A percentile compares a stretch with the other conserved stretches of the same genome.
phyloP scores from a whole-genome alignment of 1,140 invertebrate species.

The Aphelenchoides avenae region DNA sequence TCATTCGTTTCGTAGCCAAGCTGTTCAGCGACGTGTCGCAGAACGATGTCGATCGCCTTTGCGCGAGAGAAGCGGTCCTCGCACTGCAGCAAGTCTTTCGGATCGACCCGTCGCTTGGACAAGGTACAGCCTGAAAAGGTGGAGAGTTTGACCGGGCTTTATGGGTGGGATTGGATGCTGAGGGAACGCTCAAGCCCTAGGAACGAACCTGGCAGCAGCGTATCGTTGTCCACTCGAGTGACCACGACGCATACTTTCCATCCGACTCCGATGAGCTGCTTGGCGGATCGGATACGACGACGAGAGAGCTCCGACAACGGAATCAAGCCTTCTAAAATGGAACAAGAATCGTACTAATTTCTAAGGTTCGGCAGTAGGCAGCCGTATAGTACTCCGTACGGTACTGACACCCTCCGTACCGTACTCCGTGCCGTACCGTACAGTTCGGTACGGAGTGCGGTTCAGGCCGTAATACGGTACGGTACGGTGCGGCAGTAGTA shows the following conservation, averaged over 20 bases:
- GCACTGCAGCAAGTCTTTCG: conserved; percentile 95
- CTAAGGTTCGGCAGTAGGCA: too few species aligned
- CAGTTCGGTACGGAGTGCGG: too few species aligned
- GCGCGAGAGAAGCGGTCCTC: conserved; percentile 97
- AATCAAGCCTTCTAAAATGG: conserved; percentile 63
- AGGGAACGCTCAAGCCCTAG: conserved; percentile 68
- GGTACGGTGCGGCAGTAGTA: too few species aligned
- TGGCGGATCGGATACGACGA: conserved; percentile 95
- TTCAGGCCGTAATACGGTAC: conserved; percentile 64
- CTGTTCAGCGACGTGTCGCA: conserved; percentile 91
- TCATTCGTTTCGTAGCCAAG: conserved; percentile 82
- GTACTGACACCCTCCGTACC: too few species aligned
- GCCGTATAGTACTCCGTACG: too few species aligned
- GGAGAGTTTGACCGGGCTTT: not conserved
- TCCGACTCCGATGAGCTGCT: conserved; percentile 96
- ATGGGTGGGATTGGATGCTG: too few species aligned
- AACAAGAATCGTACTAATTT: not conserved
- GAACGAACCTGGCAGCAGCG: conserved; percentile 76
- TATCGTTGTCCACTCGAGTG: conserved; percentile 97
- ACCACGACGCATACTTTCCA: conserved; percentile 98
- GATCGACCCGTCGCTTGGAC: conserved; percentile 93
- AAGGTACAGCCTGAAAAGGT: conserved; percentile 84
- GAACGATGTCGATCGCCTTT: conserved; percentile 89
- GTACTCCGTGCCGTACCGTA: too few species aligned
- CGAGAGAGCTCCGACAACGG: conserved; percentile 85